Base-by-base conservation (phyloP, 2,888 invertebrate genomes). In the Lasiommata megera region DNA sequence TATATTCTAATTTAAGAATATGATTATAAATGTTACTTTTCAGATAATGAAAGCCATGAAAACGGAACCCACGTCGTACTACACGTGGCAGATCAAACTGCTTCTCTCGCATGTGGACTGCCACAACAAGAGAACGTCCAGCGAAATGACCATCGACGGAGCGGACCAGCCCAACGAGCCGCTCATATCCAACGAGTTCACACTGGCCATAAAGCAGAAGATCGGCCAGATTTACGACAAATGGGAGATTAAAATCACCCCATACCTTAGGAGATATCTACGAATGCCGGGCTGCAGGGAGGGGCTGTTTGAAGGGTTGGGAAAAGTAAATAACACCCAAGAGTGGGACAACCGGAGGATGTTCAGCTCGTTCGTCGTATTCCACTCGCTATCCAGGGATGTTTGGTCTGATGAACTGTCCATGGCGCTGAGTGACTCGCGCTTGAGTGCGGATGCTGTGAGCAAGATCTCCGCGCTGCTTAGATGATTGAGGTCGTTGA, bases 31-130 rank as follows among this genome's bases (percentile, higher is more conserved):
- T n/a, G n/a, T n/a, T n/a, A n/a, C n/a, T 73, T 79, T 61, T 17
- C 91, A 94, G 92, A 92, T 92, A 63, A 77, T 94, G 63, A 91
- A 92, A 67, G 81, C 84, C 51, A 84, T 94, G 72, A 84, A 86
- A 54, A 80, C 79, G 0, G 80, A 89, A 12, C 93, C 94, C 0
- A 92, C 84, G 2, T 79, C 92, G 0, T 84, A 92, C 70, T 92
- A 94, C 70, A 85, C 95, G 16, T 96, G 96, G 96, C 96, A 96
- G 77, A 91, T 96, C 44, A 96, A 95, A 74, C 85, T 95, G 0
- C 86, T 93, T 3, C 92, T 92, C 1, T 91, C 93, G 0, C 94
- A 94, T 66, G 87, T 92, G 6, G 77, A 91, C 65, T 76, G 79
- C 65, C 73, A 85, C 78, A 75, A 78, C 69, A 67, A 61, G 6